Evolutionary conservation across 2,888 invertebrate genomes (phyloP).

Genomic region (Aleiodes testaceus): DNA sequence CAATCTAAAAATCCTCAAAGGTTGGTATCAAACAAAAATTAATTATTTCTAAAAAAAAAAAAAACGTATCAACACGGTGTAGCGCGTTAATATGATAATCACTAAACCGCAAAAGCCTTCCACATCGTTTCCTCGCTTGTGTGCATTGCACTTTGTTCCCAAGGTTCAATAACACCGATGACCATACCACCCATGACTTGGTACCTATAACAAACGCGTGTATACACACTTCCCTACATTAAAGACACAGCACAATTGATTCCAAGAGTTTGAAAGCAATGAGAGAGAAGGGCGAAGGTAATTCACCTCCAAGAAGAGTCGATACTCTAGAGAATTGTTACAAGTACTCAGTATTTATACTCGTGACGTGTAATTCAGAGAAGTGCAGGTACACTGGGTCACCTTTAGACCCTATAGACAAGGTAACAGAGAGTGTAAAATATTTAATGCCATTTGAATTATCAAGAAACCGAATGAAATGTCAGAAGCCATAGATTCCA

Average conservation of each 20-base stretch:
- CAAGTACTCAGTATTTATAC: conserved; percentile 16
- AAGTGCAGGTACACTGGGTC: conserved; percentile 23
- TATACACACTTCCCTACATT: conserved; percentile 19
- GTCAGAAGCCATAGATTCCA: not conserved
- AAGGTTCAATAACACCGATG: conserved; percentile 56
- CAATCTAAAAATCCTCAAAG: not conserved
- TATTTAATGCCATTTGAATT: conserved; percentile 23
- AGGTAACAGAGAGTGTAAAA: not conserved
- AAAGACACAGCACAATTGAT: conserved; percentile 13
- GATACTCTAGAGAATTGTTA: conserved; percentile 19
- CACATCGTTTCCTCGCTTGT: conserved; percentile 47
- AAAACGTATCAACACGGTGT: conserved; percentile 6
- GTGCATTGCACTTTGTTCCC: conserved; percentile 53
- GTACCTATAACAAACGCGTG: conserved; percentile 32
- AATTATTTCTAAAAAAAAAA: conserved; percentile 2
- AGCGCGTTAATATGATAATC: conserved; percentile 36
- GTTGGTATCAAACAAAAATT: conserved; percentile 25
- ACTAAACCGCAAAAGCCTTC: conserved; percentile 36
- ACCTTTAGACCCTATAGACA: not conserved
- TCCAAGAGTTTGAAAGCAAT: not conserved
- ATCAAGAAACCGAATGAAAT: not conserved
- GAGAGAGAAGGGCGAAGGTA: conserved; percentile 6
- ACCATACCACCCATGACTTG: conserved; percentile 33
- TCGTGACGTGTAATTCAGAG: conserved; percentile 27
- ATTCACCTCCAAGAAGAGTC: conserved; percentile 27